Evolutionary conservation across 2,888 invertebrate genomes (phyloP), one percentile per base, ranked within the genome.

Genomic region (Catocala fraxini): DNA sequence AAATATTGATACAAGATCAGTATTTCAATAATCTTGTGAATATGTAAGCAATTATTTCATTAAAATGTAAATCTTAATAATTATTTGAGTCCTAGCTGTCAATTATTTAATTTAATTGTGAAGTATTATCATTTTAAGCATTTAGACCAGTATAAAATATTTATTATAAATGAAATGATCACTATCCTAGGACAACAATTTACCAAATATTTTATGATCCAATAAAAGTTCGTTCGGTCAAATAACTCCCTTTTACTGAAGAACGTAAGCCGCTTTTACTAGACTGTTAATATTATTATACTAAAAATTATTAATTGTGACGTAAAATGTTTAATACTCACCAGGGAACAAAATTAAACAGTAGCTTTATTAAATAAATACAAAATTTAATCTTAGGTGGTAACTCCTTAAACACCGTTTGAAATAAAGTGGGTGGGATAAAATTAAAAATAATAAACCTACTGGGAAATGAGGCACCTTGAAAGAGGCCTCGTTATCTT

Each of bases 391-490:
- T 70, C 58, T 55, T 46, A 62, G 60, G 46, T 66, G 73, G 73
- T 77, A 78, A 69, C 66, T 77, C 70, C 73, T 72, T 73, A 65
- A 64, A 61, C 64, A 61, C 56, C 59, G 58, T 70, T 73, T 59
- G 63, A 73, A 80, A 80, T 71, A 73, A 79, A 81, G 74, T 81
- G 75, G 68, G 65, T 59, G 70, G 75, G 70, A 74, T 80, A 72
- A 86, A 88, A 86, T 85, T 86, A 88, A 88, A 88, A 88, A 86
- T 82, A 87, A 86, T 80, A 84, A 85, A 85, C 78, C 84, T 80
- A 79, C 79, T 80, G 84, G 87, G 86, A 89, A 89, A 87, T 88
- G 86, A 87, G 86, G 83, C 84, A 80, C 80, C 83, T 84, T 79
- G 75, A 82, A 84, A 87, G 83, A 82, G 77, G 67, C 79, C 87